Evolutionary conservation across 1,140 invertebrate genomes (phyloP), one percentile per base, ranked within the genome.

Genomic region (Cydia fagiglandana): DNA sequence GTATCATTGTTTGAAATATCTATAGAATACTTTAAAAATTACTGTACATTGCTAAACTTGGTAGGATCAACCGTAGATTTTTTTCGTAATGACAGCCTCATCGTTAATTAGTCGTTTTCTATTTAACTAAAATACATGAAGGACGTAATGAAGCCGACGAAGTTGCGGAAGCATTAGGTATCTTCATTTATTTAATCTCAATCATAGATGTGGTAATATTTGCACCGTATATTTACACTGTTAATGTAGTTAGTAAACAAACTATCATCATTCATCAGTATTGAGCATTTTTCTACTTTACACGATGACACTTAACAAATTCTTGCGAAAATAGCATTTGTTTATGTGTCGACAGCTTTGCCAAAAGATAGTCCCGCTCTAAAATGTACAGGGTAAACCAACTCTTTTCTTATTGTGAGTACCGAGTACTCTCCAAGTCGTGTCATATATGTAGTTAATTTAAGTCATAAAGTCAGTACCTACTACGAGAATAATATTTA

Each of bases 231-330:
- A 68, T 68, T 70, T 41, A 38, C 66, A 45, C n/a, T 10, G 34
- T 41, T 70, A 70, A 70, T 70, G 66, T 38, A 17, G n/a, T 56
- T 68, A 68, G 64, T 41, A 41, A 45, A 41, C 56, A 61, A 61
- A 24, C 56, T 24, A 61, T 10, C 20, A 61, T 20, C 56, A 61
- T 4, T 24, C 20, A 61, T 20, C 56, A 61, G 15, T 53, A 53
- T 53, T 53, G 6, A 56, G 15, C 53, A 56, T 56, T 56, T 17
- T 17, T 56, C n/a, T 56, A n/a, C 15, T 7, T 17, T 6, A 24
- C 24, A 24, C 12, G 15, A 17, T 56, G 53, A 56, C 53, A 56
- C 15, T n/a, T 53, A 2, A 56, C 15, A 56, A 56, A 56, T 56
- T 56, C 53, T 56, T 17, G 15, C 53, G 53, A 56, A 56, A 56